Evolutionary conservation across 2,797 vertebrate species (phyloP), one percentile per base, ranked within the genome.

Genomic region (Semaprochilodus insignis): DNA sequence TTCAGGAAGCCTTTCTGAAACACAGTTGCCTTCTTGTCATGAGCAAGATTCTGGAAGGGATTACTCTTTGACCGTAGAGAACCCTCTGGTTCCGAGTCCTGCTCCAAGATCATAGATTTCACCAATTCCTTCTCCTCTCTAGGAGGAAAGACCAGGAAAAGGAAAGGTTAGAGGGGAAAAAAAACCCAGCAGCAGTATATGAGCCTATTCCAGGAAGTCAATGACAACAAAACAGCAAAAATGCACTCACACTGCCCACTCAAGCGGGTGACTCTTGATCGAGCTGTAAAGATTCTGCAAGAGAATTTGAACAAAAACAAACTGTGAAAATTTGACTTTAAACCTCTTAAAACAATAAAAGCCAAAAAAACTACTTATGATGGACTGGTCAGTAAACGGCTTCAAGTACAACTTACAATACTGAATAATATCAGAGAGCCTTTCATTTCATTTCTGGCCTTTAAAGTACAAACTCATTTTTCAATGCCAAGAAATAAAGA

Each of bases 231-330:
- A 59, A 19, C 8, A 27, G 21, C 15, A 52, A 55, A 60, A 34
- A 73, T 60, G 6, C 5, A 96, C 97, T 97, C 90, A 98, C 97
- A 94, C 10, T 0, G 97, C 97, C 97, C 97, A 98, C 74, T 96
- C 92, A 54, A 98, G 90, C 11, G 94, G 95, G 77, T 97, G 93
- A 0, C 80, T 95, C 89, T 96, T 97, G 88, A 98, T 97, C 74
- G 96, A 95, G 87, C 91, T 93, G 89, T 97, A 97, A 67, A 98
- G 88, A 54, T 92, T 91, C 97, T 99, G 84, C 59, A 81, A 78
- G 55, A 79, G 19, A 82, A 55, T 75, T 23, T 59, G 27, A 10
- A 59, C 44, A 44, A 81, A 65, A 19, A 6, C 59, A 71, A 40
- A 23, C n/a, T n/a, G 5, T 4, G 2, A 74, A 80, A 52, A 40